Percentiles rank a stretch among this genome's conserved stretches.
Evolutionary conservation across 2,888 invertebrate species (phyloP).

Genomic region (Augochlorella aurata): DNA sequence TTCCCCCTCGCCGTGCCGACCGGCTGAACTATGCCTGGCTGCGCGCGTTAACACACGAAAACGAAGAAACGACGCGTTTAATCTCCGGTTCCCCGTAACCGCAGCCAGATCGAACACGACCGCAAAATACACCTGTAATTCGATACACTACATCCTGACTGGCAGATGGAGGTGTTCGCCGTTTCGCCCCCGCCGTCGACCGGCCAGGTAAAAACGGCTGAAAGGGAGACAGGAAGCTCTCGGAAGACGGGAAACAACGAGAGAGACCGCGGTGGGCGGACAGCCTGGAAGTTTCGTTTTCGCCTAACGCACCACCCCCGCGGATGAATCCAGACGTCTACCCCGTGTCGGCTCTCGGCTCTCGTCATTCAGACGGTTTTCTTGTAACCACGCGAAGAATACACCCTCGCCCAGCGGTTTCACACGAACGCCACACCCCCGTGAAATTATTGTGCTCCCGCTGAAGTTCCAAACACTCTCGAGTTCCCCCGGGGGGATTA

Average conservation of each 20-base stretch:
- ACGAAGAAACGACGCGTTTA: slow-evolving; percentile 50
- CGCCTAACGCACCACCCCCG: background rate
- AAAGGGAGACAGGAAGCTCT: slow-evolving; percentile 1
- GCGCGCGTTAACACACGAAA: slow-evolving; percentile 19
- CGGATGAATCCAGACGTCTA: background rate
- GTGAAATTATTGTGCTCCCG: background rate
- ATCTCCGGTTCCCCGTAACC: slow-evolving; percentile 58
- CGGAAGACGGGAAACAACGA: slow-evolving; percentile 3
- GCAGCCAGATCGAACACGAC: slow-evolving; percentile 48
- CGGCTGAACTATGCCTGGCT: background rate
- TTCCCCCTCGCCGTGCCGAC: background rate
- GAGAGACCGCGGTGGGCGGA: background rate
- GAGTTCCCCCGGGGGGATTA: background rate
- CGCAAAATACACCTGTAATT: slow-evolving; percentile 57
- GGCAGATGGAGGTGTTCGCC: slow-evolving; percentile 45
- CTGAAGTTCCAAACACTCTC: background rate
- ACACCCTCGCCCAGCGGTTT: background rate
- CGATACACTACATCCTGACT: slow-evolving; percentile 55
- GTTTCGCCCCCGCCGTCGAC: slow-evolving; percentile 27
- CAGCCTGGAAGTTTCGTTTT: background rate
- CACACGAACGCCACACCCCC: background rate
- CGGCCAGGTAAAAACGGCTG: background rate
- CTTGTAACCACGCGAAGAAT: background rate
- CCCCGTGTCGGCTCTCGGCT: background rate
- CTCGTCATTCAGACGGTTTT: slow-evolving; percentile 2